Conservation (phyloP, 1,140 invertebrate species). For the Brachystomella parvula region DNA sequence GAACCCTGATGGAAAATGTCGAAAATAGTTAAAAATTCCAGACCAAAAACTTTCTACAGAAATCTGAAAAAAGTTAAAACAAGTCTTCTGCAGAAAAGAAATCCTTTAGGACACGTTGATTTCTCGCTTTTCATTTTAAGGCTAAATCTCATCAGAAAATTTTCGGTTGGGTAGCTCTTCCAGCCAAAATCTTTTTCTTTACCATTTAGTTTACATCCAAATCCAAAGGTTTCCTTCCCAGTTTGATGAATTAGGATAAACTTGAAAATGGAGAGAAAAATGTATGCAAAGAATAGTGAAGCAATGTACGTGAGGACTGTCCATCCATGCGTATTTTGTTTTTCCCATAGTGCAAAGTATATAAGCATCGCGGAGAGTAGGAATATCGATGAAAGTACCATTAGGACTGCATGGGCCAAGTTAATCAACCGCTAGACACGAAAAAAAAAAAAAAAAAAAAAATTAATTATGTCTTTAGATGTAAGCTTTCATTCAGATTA, state of each 20-base stretch:
- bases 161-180: neutral
- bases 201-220: conserved; percentile 2
- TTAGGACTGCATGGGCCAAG: conserved; percentile 8
- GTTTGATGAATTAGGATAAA: conserved; percentile 9
- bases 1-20: neutral
- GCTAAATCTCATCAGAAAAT: neutral
- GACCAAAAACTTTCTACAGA: neutral
- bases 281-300: conserved; percentile 29
- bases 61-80: neutral
- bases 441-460: neutral
- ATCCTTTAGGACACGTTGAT: too few relatives aligned
- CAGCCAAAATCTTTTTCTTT: neutral
- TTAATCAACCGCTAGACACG: neutral
- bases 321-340: conserved; percentile 37
- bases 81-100: neutral
- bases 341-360: conserved; percentile 27
- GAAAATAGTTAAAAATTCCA: neutral
- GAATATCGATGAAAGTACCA: conserved; percentile 25
- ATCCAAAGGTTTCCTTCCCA: neutral
- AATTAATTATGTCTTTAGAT: neutral
- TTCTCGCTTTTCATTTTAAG: neutral
- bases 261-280: conserved; percentile 25
- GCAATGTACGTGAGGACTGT: conserved; percentile 18
- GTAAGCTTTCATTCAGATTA: neutral
- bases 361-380: conserved; percentile 22